Conservation (phyloP, 2,797 vertebrate species). For the Xenops minutus region DNA sequence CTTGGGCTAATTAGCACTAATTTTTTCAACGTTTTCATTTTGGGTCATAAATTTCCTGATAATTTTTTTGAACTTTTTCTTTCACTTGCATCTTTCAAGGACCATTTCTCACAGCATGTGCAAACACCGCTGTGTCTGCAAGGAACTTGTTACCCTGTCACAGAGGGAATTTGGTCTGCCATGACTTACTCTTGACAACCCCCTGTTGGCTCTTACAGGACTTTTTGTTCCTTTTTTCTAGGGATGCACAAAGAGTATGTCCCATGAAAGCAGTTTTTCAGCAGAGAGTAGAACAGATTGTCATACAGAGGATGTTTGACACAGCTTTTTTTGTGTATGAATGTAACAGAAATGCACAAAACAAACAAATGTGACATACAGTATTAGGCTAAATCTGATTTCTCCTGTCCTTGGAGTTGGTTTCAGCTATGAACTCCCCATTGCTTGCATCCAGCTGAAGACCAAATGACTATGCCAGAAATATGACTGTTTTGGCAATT, state of each 20-base stretch:
- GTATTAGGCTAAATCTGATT: not conserved
- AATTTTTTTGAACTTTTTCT: not conserved
- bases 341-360: not conserved
- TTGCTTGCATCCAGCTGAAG: not conserved
- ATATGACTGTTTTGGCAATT: not conserved
- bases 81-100: not conserved
- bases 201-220: not conserved
- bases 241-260: not conserved
- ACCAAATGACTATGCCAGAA: not conserved
- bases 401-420: not conserved
- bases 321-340: not conserved
- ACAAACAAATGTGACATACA: not conserved
- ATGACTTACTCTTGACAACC: not conserved
- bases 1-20: not conserved
- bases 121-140: not conserved
- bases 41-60: fast-evolving
- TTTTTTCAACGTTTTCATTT: not conserved
- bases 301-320: not conserved
- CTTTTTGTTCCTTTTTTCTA: not conserved
- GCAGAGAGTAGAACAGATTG: not conserved
- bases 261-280: not conserved
- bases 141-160: not conserved
- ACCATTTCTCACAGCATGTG: not conserved
- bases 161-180: not conserved
- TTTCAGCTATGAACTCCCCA: not conserved